Evolutionary conservation across 2,797 vertebrate species (phyloP).

Genomic region (Potorous gilbertii): DNA sequence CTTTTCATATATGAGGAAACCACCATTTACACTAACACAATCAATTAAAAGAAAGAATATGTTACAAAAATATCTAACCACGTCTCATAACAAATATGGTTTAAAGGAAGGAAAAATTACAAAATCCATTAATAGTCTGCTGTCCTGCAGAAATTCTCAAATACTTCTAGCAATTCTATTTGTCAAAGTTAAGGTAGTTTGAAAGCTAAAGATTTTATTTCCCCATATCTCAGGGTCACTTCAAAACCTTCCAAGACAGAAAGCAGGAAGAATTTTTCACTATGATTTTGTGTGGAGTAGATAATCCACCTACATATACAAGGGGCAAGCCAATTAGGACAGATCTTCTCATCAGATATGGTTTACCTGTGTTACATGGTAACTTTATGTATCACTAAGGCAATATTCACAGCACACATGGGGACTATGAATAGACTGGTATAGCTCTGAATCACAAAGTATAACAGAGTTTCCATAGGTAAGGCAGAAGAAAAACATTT

Average conservation of each 20-base stretch:
- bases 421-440: no score
- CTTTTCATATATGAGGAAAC: not conserved
- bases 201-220: not conserved
- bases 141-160: not conserved
- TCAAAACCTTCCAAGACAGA: not conserved
- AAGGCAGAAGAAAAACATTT: no score
- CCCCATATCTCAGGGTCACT: not conserved
- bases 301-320: not conserved
- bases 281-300: not conserved
- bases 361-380: not conserved
- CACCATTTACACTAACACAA: not conserved
- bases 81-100: not conserved
- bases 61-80: not conserved
- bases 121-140: not conserved
- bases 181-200: not conserved
- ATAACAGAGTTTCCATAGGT: no score
- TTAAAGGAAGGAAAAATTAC: not conserved
- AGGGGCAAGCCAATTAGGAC: not conserved
- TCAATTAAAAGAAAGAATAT: not conserved
- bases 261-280: not conserved
- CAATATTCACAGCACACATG: no score
- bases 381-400: conserved; percentile 2
- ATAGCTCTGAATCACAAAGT: no score
- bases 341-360: conserved; percentile 40
- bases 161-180: not conserved